These are phyloP conservation scores for Bucorvus abyssinicus DNA, from an alignment of 2,797 vertebrate genomes.

Conservation along the genomic window DNA sequence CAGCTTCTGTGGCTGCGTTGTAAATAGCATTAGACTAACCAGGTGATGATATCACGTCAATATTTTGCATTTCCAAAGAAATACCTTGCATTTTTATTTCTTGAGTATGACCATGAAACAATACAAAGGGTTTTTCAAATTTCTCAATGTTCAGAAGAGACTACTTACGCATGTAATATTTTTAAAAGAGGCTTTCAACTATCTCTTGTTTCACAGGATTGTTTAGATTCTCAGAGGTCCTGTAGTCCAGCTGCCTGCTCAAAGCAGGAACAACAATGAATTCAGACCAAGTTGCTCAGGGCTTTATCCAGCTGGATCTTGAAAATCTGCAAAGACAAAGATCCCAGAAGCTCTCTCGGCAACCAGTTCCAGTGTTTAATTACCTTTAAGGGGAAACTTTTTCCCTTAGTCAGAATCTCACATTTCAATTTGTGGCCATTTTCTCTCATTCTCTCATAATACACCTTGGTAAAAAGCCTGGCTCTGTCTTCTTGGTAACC, in stretches of 20 bases:
- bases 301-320: not conserved
- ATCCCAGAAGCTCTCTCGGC: not conserved
- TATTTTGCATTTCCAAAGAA: not conserved
- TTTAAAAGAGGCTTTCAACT: not conserved
- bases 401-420: not conserved
- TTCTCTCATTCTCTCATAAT: not conserved
- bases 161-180: not conserved
- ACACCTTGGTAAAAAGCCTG: not conserved
- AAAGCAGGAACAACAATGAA: not conserved
- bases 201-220: not conserved
- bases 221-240: not conserved
- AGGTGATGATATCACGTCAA: slow-evolving; percentile 16
- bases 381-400: not conserved
- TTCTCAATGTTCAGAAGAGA: not conserved
- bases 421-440: not conserved
- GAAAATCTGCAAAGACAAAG: not conserved
- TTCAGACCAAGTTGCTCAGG: not conserved
- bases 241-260: not conserved
- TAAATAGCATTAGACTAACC: slow-evolving; percentile 35
- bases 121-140: not conserved
- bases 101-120: not conserved
- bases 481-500: not conserved
- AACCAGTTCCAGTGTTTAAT: not conserved
- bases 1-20: not conserved
- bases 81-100: not conserved